phyloP scores from a whole-genome alignment of 1,140 invertebrate genomes.

The Phocides pigmalion region DNA sequence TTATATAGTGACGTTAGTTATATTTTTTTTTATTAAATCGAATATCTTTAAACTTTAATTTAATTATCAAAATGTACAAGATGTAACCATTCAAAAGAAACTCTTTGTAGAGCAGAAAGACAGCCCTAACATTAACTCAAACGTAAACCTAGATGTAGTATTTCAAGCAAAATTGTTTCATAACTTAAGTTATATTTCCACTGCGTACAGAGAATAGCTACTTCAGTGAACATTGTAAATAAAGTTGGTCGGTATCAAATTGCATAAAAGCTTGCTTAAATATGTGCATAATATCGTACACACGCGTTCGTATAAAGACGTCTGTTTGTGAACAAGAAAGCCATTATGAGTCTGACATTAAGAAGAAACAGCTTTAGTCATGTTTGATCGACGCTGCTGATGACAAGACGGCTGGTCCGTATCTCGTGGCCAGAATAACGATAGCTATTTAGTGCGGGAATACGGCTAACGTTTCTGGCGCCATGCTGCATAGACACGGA shows the following conservation, averaged over 20 bases:
- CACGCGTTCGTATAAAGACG: constrained; percentile 72
- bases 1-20: too few species aligned
- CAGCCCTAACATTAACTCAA: constrained; percentile 37
- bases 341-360: too few species aligned
- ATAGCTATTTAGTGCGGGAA: too few species aligned
- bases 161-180: constrained; percentile 56
- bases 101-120: neutral
- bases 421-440: too few species aligned
- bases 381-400: too few species aligned
- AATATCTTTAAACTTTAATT: too few species aligned
- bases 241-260: constrained; percentile 62
- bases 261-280: constrained; percentile 65
- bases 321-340: constrained; percentile 44
- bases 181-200: constrained; percentile 69
- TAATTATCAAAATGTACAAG: neutral
- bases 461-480: too few species aligned
- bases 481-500: too few species aligned
- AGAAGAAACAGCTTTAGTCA: too few species aligned
- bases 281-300: constrained; percentile 75
- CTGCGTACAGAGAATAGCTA: constrained; percentile 59
- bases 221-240: constrained; percentile 75
- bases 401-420: too few species aligned
- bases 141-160: constrained; percentile 53
- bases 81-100: neutral
- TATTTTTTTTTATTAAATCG: too few species aligned